Percentiles rank a stretch among this genome's conserved stretches.
Evolutionary conservation across 2,113 vertebrate genomes (phyloP).

Genomic region (Lampris incognitus): DNA sequence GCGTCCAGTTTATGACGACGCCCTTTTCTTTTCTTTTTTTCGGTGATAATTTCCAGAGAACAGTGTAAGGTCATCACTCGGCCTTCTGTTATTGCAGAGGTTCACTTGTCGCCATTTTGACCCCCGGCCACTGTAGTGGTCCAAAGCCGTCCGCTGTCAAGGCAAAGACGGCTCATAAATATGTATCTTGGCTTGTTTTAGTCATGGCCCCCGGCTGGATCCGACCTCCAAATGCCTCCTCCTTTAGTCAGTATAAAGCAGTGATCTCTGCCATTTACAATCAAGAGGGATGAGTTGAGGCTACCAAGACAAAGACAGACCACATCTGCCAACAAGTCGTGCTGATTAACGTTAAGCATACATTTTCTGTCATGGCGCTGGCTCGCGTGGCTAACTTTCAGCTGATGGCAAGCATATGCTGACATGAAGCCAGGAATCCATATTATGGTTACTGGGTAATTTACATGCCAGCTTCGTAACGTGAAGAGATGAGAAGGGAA

Average conservation of each 20-base stretch:
- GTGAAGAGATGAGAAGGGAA: constrained; percentile 3
- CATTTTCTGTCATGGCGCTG: constrained; percentile 22
- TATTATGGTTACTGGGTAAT: constrained; percentile 8
- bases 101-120: constrained; percentile 30
- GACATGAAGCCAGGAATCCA: constrained; percentile 1
- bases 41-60: constrained; percentile 15
- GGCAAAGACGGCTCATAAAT: constrained; percentile 43
- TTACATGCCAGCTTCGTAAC: constrained; percentile 24
- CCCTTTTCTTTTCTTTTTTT: not conserved
- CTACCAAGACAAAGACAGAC: constrained; percentile 42
- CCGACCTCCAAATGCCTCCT: constrained; percentile 31
- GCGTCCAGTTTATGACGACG: not conserved
- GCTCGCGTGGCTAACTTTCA: constrained; percentile 41
- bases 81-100: constrained; percentile 56
- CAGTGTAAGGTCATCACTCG: constrained; percentile 12
- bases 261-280: constrained; percentile 31
- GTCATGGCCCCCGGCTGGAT: constrained; percentile 20
- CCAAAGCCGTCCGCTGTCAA: constrained; percentile 12
- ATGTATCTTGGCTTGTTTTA: constrained; percentile 56
- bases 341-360: constrained; percentile 52
- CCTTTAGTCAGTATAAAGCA: constrained; percentile 48
- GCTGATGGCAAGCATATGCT: constrained; percentile 59
- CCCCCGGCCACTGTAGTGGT: constrained; percentile 29
- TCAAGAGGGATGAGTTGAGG: constrained; percentile 27
- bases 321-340: constrained; percentile 49